phyloP scores from a whole-genome alignment of 2,113 vertebrate genomes.

The Boulengeromyrus knoepffleri region DNA sequence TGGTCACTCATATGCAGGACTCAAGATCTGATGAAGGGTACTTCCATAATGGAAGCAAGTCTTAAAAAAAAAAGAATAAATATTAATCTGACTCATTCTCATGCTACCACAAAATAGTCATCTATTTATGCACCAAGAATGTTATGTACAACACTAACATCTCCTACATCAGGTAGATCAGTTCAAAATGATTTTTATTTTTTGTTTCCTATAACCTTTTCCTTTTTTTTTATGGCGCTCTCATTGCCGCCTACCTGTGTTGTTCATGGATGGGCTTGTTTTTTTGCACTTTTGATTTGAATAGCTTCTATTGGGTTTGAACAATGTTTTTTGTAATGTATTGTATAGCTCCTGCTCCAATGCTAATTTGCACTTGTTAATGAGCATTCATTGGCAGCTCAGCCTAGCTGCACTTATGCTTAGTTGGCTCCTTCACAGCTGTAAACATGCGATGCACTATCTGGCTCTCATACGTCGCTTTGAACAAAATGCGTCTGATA shows the following conservation, averaged over 20 bases:
- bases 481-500: background rate
- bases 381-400: background rate
- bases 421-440: background rate
- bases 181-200: background rate
- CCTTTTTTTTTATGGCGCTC: background rate
- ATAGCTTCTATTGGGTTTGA: background rate
- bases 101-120: background rate
- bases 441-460: background rate
- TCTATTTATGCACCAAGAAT: background rate
- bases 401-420: background rate
- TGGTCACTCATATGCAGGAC: background rate
- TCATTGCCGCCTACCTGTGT: background rate
- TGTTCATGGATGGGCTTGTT: background rate
- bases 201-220: background rate
- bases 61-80: background rate
- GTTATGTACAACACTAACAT: background rate
- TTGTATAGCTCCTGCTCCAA: background rate
- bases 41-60: background rate
- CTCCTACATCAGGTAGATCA: background rate
- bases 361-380: background rate
- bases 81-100: background rate
- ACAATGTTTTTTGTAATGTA: background rate
- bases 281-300: background rate
- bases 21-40: background rate
- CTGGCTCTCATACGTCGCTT: background rate